Conservation (phyloP, 2,113 vertebrate genomes). For the Leptosomus discolor region DNA sequence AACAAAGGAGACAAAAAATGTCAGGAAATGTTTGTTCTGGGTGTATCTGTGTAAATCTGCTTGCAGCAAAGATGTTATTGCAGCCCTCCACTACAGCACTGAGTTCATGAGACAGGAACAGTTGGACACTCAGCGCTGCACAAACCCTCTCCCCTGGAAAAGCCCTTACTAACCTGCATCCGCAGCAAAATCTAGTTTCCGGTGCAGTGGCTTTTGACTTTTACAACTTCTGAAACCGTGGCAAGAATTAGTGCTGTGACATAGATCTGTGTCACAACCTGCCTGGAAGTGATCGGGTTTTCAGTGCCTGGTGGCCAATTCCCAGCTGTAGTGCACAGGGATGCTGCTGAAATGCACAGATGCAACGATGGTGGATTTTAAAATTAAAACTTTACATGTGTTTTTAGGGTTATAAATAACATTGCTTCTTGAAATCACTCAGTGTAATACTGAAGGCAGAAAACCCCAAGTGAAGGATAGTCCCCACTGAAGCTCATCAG, state of each 20-base stretch:
- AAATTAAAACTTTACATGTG: neutral
- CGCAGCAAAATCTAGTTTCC: neutral
- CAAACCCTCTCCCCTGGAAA: neutral
- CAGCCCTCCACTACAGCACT: neutral
- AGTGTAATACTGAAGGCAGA: neutral
- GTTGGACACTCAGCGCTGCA: neutral
- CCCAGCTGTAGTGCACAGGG: neutral
- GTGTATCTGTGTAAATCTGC: conserved; percentile 61
- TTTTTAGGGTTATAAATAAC: neutral
- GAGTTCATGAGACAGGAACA: neutral
- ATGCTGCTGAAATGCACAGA: neutral
- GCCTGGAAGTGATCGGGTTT: neutral
- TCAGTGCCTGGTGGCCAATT: neutral
- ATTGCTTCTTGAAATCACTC: neutral
- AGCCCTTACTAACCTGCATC: neutral
- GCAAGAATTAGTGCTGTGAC: neutral
- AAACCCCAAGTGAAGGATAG: neutral
- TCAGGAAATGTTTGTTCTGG: conserved; percentile 69
- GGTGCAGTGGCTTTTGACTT: neutral
- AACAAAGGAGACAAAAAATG: conserved; percentile 65
- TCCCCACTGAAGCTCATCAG: neutral
- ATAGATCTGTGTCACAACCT: neutral
- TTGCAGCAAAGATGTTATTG: conserved; percentile 37
- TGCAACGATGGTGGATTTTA: neutral
- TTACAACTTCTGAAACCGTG: neutral